Evolutionary conservation across 2,797 vertebrate species (phyloP), one percentile per base, ranked within the genome.

Genomic region (Lophius americanus): DNA sequence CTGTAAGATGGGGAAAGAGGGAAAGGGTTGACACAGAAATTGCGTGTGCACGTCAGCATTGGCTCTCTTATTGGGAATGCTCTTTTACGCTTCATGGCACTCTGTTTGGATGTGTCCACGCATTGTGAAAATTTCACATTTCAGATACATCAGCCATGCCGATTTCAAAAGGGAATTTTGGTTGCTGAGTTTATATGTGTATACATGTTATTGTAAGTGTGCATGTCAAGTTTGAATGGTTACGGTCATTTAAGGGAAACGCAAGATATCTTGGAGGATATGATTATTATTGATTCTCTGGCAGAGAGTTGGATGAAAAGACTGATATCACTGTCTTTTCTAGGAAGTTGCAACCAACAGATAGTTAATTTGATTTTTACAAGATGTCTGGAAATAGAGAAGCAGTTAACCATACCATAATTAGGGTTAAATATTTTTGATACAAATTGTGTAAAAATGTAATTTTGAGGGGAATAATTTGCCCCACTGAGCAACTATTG

Each of bases 21-120:
- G 62, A 81, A 76, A 76, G 67, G 79, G 68, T 76, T 12, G 51
- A 52, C 63, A 60, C 73, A 73, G 65, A 85, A 80, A 70, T 13
- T 73, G 69, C 55, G 70, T 51, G 66, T 65, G 79, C 48, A 60
- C 67, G 76, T 69, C 51, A 77, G 79, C 64, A 48, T 5, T 46
- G 52, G 56, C 66, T 75, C 54, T 70, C 65, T 75, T 51, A 61
- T 69, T 67, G 52, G 58, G 43, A n/a, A 53, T 54, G 63, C 61
- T 70, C 61, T 77, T 64, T 77, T 46, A 67, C 70, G 60, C 60
- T 75, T 72, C 50, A 43, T 63, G 55, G 63, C 46, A 32, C 51
- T 63, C 53, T 23, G 38, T 64, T 63, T 0, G n/a, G 59, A 43
- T 50, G 67, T 41, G 73, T 68, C 71, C 51, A 63, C 67, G 67